Evolutionary conservation across 2,113 vertebrate genomes (phyloP).

Genomic region (Elephas maximus): DNA sequence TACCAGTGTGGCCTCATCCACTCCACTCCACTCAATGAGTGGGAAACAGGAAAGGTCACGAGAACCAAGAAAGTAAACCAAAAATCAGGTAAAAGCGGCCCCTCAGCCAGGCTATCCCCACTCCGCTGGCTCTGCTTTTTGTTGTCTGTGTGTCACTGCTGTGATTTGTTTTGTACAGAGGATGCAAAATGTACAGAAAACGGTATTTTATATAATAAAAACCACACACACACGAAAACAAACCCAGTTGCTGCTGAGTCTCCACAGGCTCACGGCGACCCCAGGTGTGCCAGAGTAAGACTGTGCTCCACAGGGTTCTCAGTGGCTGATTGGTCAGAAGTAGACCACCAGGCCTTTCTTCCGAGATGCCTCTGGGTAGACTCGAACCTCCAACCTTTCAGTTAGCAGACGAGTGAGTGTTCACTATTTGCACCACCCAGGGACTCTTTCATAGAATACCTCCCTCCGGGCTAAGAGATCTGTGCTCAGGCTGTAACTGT

Average conservation of each 20-base stretch:
- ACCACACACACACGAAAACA: no score
- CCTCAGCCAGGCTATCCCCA: neutral
- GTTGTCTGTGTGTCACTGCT: neutral
- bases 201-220: neutral
- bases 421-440: neutral
- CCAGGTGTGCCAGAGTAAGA: neutral
- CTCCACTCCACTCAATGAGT: neutral
- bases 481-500: neutral
- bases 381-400: neutral
- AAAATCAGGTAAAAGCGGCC: neutral
- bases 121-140: neutral
- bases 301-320: neutral
- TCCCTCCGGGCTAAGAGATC: neutral
- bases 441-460: neutral
- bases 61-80: neutral
- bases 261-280: neutral
- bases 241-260: no score
- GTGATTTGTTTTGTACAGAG: neutral
- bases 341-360: neutral
- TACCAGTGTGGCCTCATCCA: neutral
- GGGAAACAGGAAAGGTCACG: neutral
- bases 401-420: neutral
- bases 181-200: neutral
- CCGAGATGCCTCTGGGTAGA: neutral
- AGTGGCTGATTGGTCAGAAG: neutral